These are phyloP conservation scores for Atrichornis clamosus DNA, from an alignment of 2,113 vertebrate species.

Conservation along the genomic window DNA sequence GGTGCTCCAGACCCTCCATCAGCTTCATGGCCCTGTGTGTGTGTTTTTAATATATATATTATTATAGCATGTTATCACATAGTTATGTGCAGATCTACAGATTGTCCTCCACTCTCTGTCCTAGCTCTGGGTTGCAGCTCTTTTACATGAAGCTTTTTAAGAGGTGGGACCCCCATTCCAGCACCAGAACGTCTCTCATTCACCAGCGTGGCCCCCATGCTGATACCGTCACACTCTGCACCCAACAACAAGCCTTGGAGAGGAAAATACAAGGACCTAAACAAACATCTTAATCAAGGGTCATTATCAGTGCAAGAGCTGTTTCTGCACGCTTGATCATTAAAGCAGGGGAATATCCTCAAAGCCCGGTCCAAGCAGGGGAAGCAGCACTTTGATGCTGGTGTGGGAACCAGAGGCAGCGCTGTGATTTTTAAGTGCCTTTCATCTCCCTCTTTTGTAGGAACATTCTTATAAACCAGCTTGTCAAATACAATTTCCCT, in stretches of 20 bases:
- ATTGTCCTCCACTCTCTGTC: rapidly evolving
- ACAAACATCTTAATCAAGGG: constrained; percentile 22
- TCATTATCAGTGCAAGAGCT: neutral
- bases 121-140: rapidly evolving
- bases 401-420: constrained; percentile 32
- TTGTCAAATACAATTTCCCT: neutral
- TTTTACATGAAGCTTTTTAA: rapidly evolving
- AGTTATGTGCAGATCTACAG: rapidly evolving
- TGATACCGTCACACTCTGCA: rapidly evolving
- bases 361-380: neutral
- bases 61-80: too few relatives aligned
- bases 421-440: constrained; percentile 14
- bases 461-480: neutral
- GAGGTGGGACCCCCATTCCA: too few relatives aligned
- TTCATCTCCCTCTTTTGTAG: constrained; percentile 43
- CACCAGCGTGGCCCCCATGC: rapidly evolving
- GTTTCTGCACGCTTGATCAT: neutral
- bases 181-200: rapidly evolving
- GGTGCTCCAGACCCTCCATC: neutral
- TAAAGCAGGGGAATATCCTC: neutral
- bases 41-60: neutral
- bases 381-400: constrained; percentile 47
- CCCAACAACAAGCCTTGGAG: neutral
- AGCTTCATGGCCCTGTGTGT: neutral
- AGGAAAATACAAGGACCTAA: neutral